Base-by-base conservation (phyloP, 2,888 invertebrate genomes). In the Hypercompe scribonia region DNA sequence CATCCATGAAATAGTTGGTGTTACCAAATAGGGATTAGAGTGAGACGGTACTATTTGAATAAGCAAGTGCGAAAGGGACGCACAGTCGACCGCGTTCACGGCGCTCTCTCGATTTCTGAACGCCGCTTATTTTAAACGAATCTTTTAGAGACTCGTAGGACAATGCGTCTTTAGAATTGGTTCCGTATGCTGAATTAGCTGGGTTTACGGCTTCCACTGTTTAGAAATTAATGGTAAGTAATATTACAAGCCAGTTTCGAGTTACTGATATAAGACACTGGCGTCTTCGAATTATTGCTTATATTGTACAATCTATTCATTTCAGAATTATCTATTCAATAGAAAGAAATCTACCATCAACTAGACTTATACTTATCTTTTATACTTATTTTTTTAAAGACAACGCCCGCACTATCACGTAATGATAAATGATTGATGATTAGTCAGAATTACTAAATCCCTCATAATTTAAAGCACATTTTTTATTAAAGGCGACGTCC, bases 1-100 rank as follows among this genome's bases (percentile, higher is more conserved):
- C 94, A 95, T 94, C 95, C 95, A 94, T 95, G 95, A 95, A 95
- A 95, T 95, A 95, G 95, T 95, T 95, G 95, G 93, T 92, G 94
- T 94, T 95, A 95, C 95, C 95, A 95, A 95, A 95, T 94, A 94
- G 92, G 95, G 95, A 94, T 95, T 94, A 94, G 95, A 95, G 88
- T 61, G 92, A 86, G 94, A 95, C 84, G 76, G 28, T 79, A 84
- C 46, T 75, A 80, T 36, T 54, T 33, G 33, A 11, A n/a, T 11
- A 34, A 28, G 58, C 71, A 78, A 36, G 91, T 79, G 89, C 84
- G 90, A 94, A 88, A 58, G 89, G 85, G 89, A 89, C 80, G 71
- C 67, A 61, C 67, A 15, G 65, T 24, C 24, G 64, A 39, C 77
- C 77, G 54, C 76, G 83, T 87, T 87, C 81, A 84, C 84, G 84